phyloP scores from a whole-genome alignment of 2,888 invertebrate genomes.

The Metallyticus violacea region DNA sequence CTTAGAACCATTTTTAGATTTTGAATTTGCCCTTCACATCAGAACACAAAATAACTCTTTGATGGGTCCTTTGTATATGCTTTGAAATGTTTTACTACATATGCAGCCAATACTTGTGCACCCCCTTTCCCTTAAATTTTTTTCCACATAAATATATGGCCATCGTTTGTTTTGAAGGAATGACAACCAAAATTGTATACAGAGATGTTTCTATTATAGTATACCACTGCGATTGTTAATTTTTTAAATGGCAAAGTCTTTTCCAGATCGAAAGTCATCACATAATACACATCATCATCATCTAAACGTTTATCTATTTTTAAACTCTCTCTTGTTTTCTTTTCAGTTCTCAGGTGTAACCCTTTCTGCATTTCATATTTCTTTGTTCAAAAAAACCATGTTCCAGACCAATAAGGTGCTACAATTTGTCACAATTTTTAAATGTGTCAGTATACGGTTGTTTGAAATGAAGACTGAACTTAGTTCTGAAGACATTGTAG shows the following conservation, averaged over 20 bases:
- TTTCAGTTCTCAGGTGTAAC: background rate
- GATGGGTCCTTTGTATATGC: background rate
- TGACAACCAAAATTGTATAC: background rate
- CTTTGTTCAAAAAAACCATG: background rate
- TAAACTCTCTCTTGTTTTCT: background rate
- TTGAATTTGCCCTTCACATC: conserved; percentile 13
- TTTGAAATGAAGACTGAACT: background rate
- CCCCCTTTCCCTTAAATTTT: too few relatives aligned
- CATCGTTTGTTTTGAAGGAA: background rate
- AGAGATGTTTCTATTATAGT: conserved; percentile 30
- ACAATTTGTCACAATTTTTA: background rate
- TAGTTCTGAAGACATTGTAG: background rate
- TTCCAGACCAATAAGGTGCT: background rate
- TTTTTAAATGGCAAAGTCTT: background rate
- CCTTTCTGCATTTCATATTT: background rate
- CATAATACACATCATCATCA: background rate
- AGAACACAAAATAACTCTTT: background rate
- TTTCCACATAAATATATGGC: background rate
- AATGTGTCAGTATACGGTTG: background rate
- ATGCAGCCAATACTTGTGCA: background rate
- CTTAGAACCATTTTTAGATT: background rate
- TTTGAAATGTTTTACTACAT: background rate
- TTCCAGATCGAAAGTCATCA: background rate
- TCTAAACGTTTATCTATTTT: background rate
- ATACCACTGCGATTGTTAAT: background rate